Evolutionary conservation across 2,888 invertebrate genomes (phyloP).

Genomic region (Spodoptera exigua): DNA sequence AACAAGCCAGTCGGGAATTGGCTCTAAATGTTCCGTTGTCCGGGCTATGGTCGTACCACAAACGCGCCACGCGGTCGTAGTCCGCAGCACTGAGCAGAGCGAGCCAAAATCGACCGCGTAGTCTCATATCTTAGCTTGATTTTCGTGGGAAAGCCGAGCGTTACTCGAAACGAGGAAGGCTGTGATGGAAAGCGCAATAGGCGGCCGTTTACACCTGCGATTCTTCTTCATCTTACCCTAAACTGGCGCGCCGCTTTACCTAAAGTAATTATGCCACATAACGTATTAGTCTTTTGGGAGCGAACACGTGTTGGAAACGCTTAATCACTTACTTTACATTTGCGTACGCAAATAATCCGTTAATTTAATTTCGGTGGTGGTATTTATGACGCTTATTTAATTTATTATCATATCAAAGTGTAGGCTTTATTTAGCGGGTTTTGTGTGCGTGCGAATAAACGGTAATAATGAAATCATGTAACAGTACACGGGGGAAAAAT

Average conservation of each 20-base stretch:
- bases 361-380: conserved; percentile 85
- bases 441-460: conserved; percentile 82
- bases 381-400: conserved; percentile 87
- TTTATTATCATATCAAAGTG: conserved; percentile 87
- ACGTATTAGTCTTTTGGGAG: conserved; percentile 88
- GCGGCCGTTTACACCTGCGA: conserved; percentile 87
- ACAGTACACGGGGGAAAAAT: conserved; percentile 78
- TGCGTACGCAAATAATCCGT: conserved; percentile 86
- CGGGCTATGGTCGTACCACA: conserved; percentile 81
- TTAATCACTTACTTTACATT: conserved; percentile 88
- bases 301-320: conserved; percentile 84
- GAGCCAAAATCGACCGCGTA: conserved; percentile 77
- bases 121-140: conserved; percentile 69
- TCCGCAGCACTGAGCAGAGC: conserved; percentile 55
- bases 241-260: conserved; percentile 84
- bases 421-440: conserved; percentile 80
- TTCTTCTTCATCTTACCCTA: conserved; percentile 88
- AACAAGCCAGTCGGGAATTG: conserved; percentile 87
- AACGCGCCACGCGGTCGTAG: conserved; percentile 75
- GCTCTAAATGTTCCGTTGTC: conserved; percentile 85
- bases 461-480: conserved; percentile 82
- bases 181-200: conserved; percentile 85
- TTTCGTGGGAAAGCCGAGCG: conserved; percentile 60
- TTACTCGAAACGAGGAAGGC: conserved; percentile 59
- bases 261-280: conserved; percentile 87